Conservation (phyloP, 1,140 invertebrate genomes). For the Ectropis grisescens region DNA sequence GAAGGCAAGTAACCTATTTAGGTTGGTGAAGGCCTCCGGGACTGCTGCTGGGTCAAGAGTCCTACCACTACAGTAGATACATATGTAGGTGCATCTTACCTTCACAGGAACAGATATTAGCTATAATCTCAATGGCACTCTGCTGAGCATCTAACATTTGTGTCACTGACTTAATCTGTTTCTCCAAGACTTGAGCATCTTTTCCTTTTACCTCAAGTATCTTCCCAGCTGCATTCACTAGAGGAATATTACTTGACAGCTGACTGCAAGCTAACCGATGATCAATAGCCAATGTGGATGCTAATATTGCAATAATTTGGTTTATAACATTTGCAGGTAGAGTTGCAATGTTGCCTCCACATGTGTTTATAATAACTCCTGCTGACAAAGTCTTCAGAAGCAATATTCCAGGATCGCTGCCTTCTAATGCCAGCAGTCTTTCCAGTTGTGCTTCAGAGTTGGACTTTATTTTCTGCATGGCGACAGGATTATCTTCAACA, state of each 20-base stretch:
- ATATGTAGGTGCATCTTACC: too few species aligned
- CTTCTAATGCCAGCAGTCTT: slow-evolving; percentile 57
- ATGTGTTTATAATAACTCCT: slow-evolving; percentile 69
- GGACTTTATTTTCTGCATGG: slow-evolving; percentile 63
- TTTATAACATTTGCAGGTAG: slow-evolving; percentile 41
- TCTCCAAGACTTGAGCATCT: slow-evolving; percentile 38
- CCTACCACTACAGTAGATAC: too few species aligned
- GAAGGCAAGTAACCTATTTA: too few species aligned
- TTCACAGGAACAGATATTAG: slow-evolving; percentile 78
- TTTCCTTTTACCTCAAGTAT: slow-evolving; percentile 34
- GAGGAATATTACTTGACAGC: slow-evolving; percentile 63
- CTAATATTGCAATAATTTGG: slow-evolving; percentile 58
- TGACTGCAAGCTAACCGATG: slow-evolving; percentile 53
- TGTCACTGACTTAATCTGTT: slow-evolving; percentile 60
- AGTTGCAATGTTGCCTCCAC: slow-evolving; percentile 42
- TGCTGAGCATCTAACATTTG: slow-evolving; percentile 75
- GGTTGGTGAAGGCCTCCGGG: too few species aligned
- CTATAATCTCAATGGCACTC: slow-evolving; percentile 76
- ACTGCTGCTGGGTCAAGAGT: too few species aligned
- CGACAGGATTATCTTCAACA: slow-evolving; percentile 75
- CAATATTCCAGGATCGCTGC: slow-evolving; percentile 50
- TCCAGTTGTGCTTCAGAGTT: slow-evolving; percentile 58
- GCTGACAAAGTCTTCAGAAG: slow-evolving; percentile 71
- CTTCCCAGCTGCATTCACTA: slow-evolving; percentile 31
- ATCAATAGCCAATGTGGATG: slow-evolving; percentile 59